phyloP scores from a whole-genome alignment of 2,113 vertebrate species.

The Agelaius phoeniceus region DNA sequence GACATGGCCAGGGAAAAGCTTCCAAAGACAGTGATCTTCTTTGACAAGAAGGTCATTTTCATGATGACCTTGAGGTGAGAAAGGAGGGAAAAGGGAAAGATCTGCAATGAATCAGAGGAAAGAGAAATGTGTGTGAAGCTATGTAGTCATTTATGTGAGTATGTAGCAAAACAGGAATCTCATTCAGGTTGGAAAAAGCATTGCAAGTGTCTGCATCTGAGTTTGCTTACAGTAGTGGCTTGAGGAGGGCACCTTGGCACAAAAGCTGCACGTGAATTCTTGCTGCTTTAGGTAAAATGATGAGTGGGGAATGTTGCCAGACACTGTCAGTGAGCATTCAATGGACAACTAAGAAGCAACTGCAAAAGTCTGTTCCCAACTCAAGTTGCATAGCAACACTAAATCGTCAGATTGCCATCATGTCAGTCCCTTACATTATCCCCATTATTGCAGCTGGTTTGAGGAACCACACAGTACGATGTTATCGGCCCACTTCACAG shows the following conservation, averaged over 20 bases:
- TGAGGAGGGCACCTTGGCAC: not conserved
- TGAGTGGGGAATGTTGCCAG: conserved; percentile 33
- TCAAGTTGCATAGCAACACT: conserved; percentile 76
- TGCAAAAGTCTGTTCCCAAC: conserved; percentile 62
- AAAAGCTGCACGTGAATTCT: not conserved
- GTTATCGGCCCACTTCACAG: not conserved
- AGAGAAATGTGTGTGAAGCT: not conserved
- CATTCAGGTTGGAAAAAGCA: not conserved
- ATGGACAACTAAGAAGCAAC: conserved; percentile 53
- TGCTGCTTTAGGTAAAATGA: conserved; percentile 21
- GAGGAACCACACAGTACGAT: not conserved
- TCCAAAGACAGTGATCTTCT: not conserved
- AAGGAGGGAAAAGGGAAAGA: not conserved
- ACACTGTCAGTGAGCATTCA: conserved; percentile 52
- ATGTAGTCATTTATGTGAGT: not conserved
- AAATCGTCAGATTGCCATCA: conserved; percentile 69
- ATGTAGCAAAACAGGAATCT: not conserved
- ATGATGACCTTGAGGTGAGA: not conserved
- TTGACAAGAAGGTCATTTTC: not conserved
- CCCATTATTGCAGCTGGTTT: not conserved
- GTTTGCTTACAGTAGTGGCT: not conserved
- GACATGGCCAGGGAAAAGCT: not conserved
- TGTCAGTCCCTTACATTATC: conserved; percentile 49
- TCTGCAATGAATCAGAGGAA: not conserved
- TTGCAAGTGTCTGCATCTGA: not conserved